Evolutionary conservation across 2,113 vertebrate genomes (phyloP).

Genomic region (Gallinago undulata): DNA sequence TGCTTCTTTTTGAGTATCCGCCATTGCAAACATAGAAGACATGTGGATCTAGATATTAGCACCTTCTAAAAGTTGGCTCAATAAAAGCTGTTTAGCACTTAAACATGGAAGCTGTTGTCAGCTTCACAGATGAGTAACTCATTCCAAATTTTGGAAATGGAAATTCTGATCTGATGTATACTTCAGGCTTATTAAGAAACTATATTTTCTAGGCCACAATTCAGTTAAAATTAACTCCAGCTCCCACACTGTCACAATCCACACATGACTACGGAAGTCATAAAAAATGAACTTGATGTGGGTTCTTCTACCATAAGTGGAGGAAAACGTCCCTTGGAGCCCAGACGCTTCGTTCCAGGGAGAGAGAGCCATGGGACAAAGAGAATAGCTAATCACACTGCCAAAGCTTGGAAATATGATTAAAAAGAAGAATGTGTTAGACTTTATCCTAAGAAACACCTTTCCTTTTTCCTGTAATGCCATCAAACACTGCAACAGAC

Average conservation of each 20-base stretch:
- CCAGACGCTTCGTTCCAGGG: not conserved
- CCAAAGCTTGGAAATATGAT: not conserved
- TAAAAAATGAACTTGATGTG: conserved; percentile 12
- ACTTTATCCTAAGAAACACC: not conserved
- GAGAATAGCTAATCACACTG: not conserved
- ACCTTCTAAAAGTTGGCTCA: conserved; percentile 70
- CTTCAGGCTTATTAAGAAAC: conserved; percentile 50
- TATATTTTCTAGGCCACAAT: conserved; percentile 32
- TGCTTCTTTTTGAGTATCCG: conserved; percentile 56
- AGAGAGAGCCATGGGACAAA: not conserved
- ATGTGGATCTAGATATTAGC: conserved; percentile 64
- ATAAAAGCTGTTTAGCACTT: conserved; percentile 68
- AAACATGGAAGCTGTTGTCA: conserved; percentile 71
- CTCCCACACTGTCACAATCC: conserved; percentile 8
- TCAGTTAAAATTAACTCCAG: conserved; percentile 43
- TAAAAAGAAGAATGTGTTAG: not conserved
- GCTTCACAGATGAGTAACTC: conserved; percentile 58
- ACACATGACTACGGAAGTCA: not conserved
- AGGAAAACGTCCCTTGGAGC: not conserved
- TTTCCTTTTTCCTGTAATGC: not conserved
- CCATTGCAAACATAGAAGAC: conserved; percentile 63
- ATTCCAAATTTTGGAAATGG: conserved; percentile 62
- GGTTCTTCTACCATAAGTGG: not conserved
- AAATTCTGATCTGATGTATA: conserved; percentile 56
- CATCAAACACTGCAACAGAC: not conserved